These are phyloP conservation scores for Brachypalpus laphriformis DNA, from an alignment of 2,888 invertebrate species.

Conservation along the genomic window DNA sequence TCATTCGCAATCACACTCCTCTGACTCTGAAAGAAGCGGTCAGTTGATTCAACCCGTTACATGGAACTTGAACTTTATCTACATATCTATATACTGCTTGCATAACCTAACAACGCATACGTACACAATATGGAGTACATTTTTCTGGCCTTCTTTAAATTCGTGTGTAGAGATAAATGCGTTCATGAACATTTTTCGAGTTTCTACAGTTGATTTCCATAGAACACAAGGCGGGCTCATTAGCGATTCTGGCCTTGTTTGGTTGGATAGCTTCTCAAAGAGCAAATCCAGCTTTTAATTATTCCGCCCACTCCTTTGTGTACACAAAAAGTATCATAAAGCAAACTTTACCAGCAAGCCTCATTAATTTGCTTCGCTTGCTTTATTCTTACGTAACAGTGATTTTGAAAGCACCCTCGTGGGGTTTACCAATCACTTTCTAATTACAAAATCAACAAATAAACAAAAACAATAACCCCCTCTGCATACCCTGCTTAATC, in stretches of 20 bases:
- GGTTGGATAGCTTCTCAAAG: not conserved
- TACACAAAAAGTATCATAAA: not conserved
- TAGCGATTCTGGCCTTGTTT: not conserved
- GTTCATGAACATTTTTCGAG: no score
- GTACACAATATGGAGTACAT: no score
- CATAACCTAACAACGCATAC: no score
- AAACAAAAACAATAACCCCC: constrained; percentile 15
- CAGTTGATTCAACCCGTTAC: no score
- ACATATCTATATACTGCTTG: no score
- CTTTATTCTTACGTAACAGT: constrained; percentile 53
- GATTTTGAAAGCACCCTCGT: constrained; percentile 30
- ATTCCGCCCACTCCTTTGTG: not conserved
- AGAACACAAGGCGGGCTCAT: not conserved
- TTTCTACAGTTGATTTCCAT: not conserved
- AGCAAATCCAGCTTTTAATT: not conserved
- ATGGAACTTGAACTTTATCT: no score
- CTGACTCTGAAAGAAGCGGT: no score
- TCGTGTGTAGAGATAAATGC: no score
- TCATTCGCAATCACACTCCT: no score
- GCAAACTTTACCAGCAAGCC: not conserved
- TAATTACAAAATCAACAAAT: constrained; percentile 63
- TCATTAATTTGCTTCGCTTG: constrained; percentile 47
- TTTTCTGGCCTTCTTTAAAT: no score
- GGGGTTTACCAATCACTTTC: constrained; percentile 52
- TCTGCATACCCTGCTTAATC: not conserved